Evolutionary conservation across 2,888 invertebrate species (phyloP), one percentile per base, ranked within the genome.

Genomic region (Podabrus alpinus): DNA sequence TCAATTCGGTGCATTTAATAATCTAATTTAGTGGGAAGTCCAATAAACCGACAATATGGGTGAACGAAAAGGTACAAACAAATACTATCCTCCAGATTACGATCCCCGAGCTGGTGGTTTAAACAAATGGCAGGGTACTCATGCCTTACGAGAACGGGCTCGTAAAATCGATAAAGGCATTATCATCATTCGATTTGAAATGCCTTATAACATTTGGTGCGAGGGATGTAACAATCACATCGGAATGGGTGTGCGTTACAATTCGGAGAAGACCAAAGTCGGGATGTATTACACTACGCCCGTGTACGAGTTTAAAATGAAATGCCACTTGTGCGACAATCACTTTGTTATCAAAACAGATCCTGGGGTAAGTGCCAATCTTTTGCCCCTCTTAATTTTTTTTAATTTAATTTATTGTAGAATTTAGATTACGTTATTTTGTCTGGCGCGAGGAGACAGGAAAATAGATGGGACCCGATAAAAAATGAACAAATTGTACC

Each of bases 151-250:
- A 25, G 99, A 99, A 87, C 89, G 99, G 78, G 99, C 99, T 17
- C 90, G 95, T n/a, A 99, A 99, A 87, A 91, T 99, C 3, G 94
- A 96, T 84, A 90, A 96, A 89, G 99, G 99, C 11, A 99, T 99
- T 82, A 92, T 98, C 19, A 95, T 97, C 79, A 97, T 98, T 80
- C 92, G 99, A 66, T 99, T 99, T 89, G 99, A 99, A 89, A 98
- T 99, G 98, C 99, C 99, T 0, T 99, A 97, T 85, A 99, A 99
- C 88, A 99, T 99, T 82, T 99, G 99, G 99, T 99, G 99, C 82
- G 96, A 97, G 59, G 98, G 98, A 71, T 99, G 99, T 86, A 94
- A 94, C 78, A 99, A 97, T 88, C 99, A 99, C 85, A 97, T 99
- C 73, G 99, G 98, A 25, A 99, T 99, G 98, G 99, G 99, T 0